phyloP scores from a whole-genome alignment of 2,888 invertebrate species.

The Strigamia crassipes region DNA sequence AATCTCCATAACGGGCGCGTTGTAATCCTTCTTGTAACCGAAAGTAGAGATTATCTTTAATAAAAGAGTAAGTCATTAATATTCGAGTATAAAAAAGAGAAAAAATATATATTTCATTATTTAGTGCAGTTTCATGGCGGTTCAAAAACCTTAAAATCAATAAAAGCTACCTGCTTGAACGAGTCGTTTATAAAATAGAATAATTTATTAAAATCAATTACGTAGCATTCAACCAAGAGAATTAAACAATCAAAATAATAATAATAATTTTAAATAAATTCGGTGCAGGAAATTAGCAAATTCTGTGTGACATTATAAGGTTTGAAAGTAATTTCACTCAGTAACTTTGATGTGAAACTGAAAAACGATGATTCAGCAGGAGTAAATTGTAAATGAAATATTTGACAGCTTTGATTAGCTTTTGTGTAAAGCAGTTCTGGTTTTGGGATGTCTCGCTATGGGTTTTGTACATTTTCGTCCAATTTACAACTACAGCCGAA shows the following conservation, averaged over 20 bases:
- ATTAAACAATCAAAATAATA: too few species aligned
- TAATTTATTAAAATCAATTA: slow-evolving; percentile 14
- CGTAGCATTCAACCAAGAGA: background rate
- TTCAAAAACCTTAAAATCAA: slow-evolving; percentile 32
- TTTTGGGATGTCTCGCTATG: background rate
- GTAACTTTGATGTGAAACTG: too few species aligned
- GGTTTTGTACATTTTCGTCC: background rate
- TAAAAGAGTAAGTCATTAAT: slow-evolving; percentile 2
- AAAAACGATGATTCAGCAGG: background rate
- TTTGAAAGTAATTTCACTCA: too few species aligned
- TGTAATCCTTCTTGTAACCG: slow-evolving; percentile 46
- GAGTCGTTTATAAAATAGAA: background rate
- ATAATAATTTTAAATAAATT: background rate
- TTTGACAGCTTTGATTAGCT: background rate
- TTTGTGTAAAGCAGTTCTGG: background rate
- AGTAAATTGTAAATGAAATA: background rate
- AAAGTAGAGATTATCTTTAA: slow-evolving; percentile 47
- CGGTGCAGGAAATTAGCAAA: background rate
- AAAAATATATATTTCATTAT: background rate
- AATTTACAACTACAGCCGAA: too few species aligned
- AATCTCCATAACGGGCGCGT: slow-evolving; percentile 46
- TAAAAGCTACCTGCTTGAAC: slow-evolving; percentile 10
- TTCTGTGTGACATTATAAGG: too few species aligned
- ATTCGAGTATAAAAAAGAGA: background rate
- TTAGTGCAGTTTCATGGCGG: background rate